These are phyloP conservation scores for Ethmia dodecea DNA, from an alignment of 2,888 invertebrate genomes.

Conservation along the genomic window DNA sequence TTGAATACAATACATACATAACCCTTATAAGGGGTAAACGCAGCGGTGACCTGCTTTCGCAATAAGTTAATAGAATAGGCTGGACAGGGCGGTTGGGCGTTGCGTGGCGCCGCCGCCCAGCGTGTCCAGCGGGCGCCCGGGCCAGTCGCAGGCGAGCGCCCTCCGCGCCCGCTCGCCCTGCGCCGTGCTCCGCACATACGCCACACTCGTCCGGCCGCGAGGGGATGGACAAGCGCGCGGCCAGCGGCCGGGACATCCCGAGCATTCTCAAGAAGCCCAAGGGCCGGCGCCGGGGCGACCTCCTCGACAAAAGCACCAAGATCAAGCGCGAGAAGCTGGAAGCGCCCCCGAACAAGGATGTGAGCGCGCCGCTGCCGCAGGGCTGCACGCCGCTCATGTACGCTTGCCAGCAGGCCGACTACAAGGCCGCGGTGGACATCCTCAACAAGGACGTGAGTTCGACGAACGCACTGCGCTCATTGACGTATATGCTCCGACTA, in stretches of 20 bases:
- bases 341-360: slow-evolving; percentile 48
- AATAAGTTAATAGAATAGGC: slow-evolving; percentile 51
- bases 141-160: slow-evolving; percentile 70
- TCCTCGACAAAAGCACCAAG: slow-evolving; percentile 66
- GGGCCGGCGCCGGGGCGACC: slow-evolving; percentile 50
- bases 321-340: slow-evolving; percentile 65
- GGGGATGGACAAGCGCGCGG: slow-evolving; percentile 67
- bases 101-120: slow-evolving; percentile 35
- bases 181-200: slow-evolving; percentile 34
- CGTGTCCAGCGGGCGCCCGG: slow-evolving; percentile 42
- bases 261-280: slow-evolving; percentile 70
- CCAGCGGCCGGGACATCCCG: slow-evolving; percentile 61
- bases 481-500: slow-evolving; percentile 4
- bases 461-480: neutral
- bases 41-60: slow-evolving; percentile 64
- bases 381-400: slow-evolving; percentile 94
- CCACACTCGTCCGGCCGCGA: slow-evolving; percentile 33
- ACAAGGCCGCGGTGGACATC: slow-evolving; percentile 84
- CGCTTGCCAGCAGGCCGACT: slow-evolving; percentile 93
- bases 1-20: slow-evolving; percentile 19
- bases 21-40: slow-evolving; percentile 21
- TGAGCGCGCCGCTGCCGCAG: slow-evolving; percentile 67
- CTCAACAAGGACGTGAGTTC: slow-evolving; percentile 86
- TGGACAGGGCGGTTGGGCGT: slow-evolving; percentile 27
- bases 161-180: slow-evolving; percentile 65